Conservation (phyloP, 2,797 vertebrate species). For the Lacerta bilineata region DNA sequence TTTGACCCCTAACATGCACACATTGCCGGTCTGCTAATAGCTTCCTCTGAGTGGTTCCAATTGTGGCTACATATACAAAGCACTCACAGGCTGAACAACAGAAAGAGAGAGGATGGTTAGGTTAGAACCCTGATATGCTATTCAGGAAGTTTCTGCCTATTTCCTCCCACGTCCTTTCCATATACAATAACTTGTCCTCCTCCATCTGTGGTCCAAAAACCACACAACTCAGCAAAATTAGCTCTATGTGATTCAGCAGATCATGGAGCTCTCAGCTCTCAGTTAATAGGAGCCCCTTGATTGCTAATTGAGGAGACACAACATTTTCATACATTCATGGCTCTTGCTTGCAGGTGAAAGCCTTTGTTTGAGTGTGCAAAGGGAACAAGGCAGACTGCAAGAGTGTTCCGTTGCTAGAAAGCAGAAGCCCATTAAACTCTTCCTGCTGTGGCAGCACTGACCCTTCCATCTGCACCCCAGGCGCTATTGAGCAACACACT, state of each 20-base stretch:
- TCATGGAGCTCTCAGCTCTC: background rate
- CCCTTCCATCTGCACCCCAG: background rate
- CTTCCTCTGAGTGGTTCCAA: too few species aligned
- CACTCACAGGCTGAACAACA: too few species aligned
- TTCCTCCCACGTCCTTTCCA: too few species aligned
- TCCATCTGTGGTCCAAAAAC: background rate
- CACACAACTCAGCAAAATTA: background rate
- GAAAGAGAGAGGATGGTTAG: too few species aligned
- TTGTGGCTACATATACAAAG: too few species aligned
- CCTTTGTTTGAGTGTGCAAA: too few species aligned
- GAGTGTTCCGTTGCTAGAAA: background rate
- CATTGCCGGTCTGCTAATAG: too few species aligned
- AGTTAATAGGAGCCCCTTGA: background rate
- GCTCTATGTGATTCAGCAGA: background rate
- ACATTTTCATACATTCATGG: background rate
- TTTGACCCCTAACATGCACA: too few species aligned
- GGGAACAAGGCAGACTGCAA: background rate
- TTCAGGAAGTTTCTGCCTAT: too few species aligned
- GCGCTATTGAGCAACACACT: background rate
- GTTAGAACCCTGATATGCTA: too few species aligned
- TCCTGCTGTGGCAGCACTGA: background rate
- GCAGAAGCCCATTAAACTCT: constrained; percentile 1
- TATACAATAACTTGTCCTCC: too few species aligned
- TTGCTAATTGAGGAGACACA: background rate
- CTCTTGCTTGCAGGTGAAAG: background rate